These are phyloP conservation scores for Psittacula cyanocephala DNA, from an alignment of 2,113 vertebrate species.

Conservation along the genomic window DNA sequence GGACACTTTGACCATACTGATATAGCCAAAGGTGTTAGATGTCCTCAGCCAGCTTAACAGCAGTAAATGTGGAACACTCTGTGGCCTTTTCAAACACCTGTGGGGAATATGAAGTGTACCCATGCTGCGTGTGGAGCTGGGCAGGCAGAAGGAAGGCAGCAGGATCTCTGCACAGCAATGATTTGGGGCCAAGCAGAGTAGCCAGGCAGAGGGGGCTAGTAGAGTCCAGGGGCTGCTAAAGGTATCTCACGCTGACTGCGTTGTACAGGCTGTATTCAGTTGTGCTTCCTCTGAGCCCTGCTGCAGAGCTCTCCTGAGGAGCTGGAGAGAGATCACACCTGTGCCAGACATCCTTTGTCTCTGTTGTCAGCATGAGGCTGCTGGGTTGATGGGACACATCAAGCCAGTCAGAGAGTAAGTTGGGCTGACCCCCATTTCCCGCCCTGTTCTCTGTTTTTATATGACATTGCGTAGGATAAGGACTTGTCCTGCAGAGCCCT, in stretches of 20 bases:
- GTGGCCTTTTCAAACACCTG: background rate
- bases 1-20: background rate
- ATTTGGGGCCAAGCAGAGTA: background rate
- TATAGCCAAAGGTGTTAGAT: background rate
- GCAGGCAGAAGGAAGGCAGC: background rate
- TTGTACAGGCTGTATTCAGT: background rate
- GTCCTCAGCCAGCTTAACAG: background rate
- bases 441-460: background rate
- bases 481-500: background rate
- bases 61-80: background rate
- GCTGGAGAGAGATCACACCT: background rate
- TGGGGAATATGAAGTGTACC: accelerated
- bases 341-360: background rate
- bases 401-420: background rate
- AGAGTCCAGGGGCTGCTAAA: background rate
- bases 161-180: accelerated
- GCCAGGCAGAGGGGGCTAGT: background rate
- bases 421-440: no score
- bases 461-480: background rate
- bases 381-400: background rate
- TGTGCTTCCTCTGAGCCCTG: background rate
- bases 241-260: accelerated
- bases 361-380: background rate
- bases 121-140: accelerated
- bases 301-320: background rate